A percentile compares a stretch with the other conserved stretches of the same genome.
Conservation (phyloP, 1,140 invertebrate species). For the Drosophila quadrilineata region DNA sequence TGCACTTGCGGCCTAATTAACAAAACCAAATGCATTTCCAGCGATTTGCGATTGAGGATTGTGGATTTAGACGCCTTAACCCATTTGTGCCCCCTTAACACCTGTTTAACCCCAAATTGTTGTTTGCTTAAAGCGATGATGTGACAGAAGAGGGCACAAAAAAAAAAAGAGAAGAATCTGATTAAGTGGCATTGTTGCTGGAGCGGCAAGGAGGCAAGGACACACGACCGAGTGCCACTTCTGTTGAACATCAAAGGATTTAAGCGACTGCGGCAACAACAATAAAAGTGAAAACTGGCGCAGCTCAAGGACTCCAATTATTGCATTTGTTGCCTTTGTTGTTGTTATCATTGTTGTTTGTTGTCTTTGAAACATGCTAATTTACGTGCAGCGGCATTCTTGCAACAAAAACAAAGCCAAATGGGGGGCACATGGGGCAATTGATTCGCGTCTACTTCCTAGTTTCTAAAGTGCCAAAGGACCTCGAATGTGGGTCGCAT, state of each 20-base stretch:
- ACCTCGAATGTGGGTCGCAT: conserved; percentile 59
- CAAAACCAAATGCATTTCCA: conserved; percentile 41
- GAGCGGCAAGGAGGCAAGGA: conserved; percentile 54
- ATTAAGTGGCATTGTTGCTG: conserved; percentile 52
- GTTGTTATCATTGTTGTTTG: conserved; percentile 54
- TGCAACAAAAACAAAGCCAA: conserved; percentile 44
- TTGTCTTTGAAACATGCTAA: conserved; percentile 74
- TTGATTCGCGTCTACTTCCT: conserved; percentile 71
- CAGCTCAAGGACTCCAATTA: conserved; percentile 74
- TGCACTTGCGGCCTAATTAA: conserved; percentile 34
- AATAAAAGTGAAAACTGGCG: conserved; percentile 46
- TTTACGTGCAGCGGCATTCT: conserved; percentile 37
- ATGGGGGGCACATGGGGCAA: too few relatives aligned
- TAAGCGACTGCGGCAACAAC: conserved; percentile 46
- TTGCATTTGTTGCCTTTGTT: conserved; percentile 64
- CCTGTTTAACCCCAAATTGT: conserved; percentile 25
- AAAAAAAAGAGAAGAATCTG: conserved; percentile 25
- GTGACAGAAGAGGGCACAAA: conserved; percentile 20
- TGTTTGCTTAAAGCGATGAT: conserved; percentile 12
- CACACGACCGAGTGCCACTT: conserved; percentile 66
- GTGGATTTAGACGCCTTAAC: background rate
- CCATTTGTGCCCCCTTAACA: conserved; percentile 12
- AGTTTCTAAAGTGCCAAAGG: conserved; percentile 24
- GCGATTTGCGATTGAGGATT: conserved; percentile 48
- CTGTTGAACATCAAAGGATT: conserved; percentile 72